Evolutionary conservation across 2,113 vertebrate genomes (phyloP), one percentile per base, ranked within the genome.

Genomic region (Rhabdornis inornatus): DNA sequence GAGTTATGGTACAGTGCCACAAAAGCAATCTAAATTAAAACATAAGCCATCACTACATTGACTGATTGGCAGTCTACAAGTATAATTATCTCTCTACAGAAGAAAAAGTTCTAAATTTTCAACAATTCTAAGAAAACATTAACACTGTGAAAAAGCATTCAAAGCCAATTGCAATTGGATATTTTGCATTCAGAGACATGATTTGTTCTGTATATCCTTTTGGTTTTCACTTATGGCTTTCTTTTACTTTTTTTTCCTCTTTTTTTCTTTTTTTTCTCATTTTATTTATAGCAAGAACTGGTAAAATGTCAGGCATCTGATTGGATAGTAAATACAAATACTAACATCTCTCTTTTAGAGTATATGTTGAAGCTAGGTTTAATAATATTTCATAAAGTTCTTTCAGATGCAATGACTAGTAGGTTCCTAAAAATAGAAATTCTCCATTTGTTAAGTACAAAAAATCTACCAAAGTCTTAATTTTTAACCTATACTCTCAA

Each of bases 11-110:
- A 63, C 15, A 66, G 30, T 59, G 53, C 53, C 90, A 39, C 55
- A 82, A 55, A 95, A 94, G 33, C 27, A 89, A 72, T 76, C 49
- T 89, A 89, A 95, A 94, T 77, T 71, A 90, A 66, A 95, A 92
- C 50, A 79, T 33, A 78, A 86, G 13, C 11, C 69, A 80, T 71
- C 56, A 69, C 52, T 71, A 31, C n/a, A 56, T 28, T 65, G n/a
- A 49, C 27, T 79, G 49, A 75, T 37, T 90, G 61, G 20, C 83
- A 93, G 33, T 55, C 65, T 84, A 49, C 49, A 79, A 59, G 27
- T 52, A 65, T 47, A 42, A 63, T 68, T 56, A 72, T 57, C 39
- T 87, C 49, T 39, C 8, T 70, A 35, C 33, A 33, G 37, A 83
- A 40, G 35, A 87, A 92, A 50, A 53, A 70, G 11, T 83, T 95